Conservation (phyloP, 2,888 invertebrate genomes). For the Agonopterix alstromeriana region DNA sequence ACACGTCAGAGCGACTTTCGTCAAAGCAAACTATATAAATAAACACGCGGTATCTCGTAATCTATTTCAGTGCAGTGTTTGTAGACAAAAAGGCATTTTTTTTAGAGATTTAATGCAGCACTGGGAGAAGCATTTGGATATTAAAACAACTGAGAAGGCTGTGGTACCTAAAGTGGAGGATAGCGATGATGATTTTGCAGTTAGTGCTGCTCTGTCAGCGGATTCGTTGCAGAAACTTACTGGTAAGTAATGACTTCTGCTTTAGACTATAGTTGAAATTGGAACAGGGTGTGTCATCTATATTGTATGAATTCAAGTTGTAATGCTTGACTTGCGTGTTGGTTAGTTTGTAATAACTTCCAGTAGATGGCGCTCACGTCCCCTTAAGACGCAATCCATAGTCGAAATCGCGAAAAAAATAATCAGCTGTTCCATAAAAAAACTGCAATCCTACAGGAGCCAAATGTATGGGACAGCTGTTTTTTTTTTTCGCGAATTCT, state of each 20-base stretch:
- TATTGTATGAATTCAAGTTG: too few species aligned
- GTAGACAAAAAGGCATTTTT: background rate
- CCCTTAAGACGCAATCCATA: too few species aligned
- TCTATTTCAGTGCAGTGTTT: constrained; percentile 23
- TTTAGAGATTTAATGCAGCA: constrained; percentile 22
- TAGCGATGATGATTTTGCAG: background rate
- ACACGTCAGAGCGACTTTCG: background rate
- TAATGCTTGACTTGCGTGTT: too few species aligned
- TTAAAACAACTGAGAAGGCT: background rate
- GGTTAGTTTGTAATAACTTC: too few species aligned
- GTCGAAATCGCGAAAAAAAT: too few species aligned
- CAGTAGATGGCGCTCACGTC: too few species aligned
- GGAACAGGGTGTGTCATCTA: too few species aligned
- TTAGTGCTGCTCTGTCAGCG: constrained; percentile 1
- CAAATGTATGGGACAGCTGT: too few species aligned
- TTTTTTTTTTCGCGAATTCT: too few species aligned
- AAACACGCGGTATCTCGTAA: background rate
- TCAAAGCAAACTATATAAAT: background rate
- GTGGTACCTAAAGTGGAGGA: background rate
- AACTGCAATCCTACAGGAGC: too few species aligned
- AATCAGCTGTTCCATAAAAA: too few species aligned
- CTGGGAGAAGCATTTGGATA: constrained; percentile 34
- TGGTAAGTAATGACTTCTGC: constrained; percentile 13
- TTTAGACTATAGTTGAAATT: too few species aligned
- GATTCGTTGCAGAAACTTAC: constrained; percentile 10